Evolutionary conservation across 2,888 invertebrate genomes (phyloP).

Genomic region (Ditula angustiorana): DNA sequence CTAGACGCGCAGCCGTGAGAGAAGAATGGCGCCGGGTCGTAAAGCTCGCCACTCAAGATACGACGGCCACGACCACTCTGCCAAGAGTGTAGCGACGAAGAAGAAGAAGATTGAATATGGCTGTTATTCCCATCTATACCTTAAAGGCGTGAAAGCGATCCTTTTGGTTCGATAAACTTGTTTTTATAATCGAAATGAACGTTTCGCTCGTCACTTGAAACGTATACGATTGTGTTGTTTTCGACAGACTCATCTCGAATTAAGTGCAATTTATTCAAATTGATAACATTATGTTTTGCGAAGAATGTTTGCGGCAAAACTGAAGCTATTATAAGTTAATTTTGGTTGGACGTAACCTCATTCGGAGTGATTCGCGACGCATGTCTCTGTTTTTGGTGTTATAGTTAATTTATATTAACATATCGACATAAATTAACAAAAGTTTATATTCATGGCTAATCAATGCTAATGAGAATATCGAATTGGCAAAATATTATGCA

Average conservation of each 20-base stretch:
- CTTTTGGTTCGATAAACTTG: too few species aligned
- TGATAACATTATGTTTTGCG: constrained; percentile 12
- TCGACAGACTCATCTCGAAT: constrained; percentile 27
- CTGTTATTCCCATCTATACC: too few species aligned
- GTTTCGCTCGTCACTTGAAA: not conserved
- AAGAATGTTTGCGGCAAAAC: not conserved
- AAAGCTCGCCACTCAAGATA: too few species aligned
- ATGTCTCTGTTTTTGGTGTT: not conserved
- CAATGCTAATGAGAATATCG: constrained; percentile 16
- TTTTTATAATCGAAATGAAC: not conserved
- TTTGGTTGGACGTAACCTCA: not conserved
- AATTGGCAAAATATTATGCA: too few species aligned
- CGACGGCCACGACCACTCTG: too few species aligned
- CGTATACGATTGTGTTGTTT: not conserved
- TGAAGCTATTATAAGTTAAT: not conserved
- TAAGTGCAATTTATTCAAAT: constrained; percentile 45
- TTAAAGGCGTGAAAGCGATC: too few species aligned
- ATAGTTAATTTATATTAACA: constrained; percentile 12
- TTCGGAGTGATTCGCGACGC: not conserved
- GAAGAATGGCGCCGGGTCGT: too few species aligned
- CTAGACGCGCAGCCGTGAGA: too few species aligned
- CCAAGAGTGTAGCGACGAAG: too few species aligned
- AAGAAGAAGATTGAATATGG: too few species aligned
- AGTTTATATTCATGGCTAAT: constrained; percentile 9
- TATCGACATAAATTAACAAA: not conserved